These are phyloP conservation scores for Falco columbarius DNA, from an alignment of 2,797 vertebrate species.

Conservation along the genomic window DNA sequence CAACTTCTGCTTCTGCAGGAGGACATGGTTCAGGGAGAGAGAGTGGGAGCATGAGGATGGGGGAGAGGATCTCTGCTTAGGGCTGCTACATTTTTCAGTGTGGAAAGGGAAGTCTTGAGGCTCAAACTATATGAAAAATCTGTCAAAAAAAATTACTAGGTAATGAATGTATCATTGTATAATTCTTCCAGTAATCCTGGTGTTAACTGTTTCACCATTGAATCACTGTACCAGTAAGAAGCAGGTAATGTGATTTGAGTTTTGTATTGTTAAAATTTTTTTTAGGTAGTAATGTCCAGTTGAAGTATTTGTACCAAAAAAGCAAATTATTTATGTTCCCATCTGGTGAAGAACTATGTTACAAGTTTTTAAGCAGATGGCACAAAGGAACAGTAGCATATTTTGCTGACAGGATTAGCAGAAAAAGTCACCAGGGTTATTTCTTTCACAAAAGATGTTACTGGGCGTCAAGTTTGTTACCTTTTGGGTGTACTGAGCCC, in stretches of 20 bases:
- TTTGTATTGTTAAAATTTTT: neutral
- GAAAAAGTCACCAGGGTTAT: neutral
- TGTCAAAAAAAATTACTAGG: neutral
- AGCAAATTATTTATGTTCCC: neutral
- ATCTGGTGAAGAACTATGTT: neutral
- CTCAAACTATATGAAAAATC: neutral
- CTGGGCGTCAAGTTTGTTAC: neutral
- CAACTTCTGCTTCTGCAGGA: neutral
- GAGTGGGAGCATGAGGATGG: neutral
- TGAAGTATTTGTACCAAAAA: neutral
- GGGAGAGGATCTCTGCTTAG: neutral
- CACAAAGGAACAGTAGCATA: neutral
- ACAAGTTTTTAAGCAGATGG: neutral
- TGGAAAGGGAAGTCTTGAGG: neutral
- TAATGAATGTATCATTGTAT: neutral
- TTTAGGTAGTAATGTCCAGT: too few relatives aligned
- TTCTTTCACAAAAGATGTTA: fast-evolving
- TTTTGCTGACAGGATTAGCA: neutral
- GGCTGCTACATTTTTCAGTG: neutral
- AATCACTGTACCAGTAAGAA: neutral
- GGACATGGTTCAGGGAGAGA: neutral
- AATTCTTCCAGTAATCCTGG: neutral
- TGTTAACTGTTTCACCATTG: neutral
- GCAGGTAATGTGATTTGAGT: neutral
- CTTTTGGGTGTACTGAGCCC: neutral